Percentiles rank a stretch among this genome's conserved stretches.
These are phyloP conservation scores for Ornithoptera priamus DNA, from an alignment of 2,888 invertebrate genomes.

Conservation along the genomic window DNA sequence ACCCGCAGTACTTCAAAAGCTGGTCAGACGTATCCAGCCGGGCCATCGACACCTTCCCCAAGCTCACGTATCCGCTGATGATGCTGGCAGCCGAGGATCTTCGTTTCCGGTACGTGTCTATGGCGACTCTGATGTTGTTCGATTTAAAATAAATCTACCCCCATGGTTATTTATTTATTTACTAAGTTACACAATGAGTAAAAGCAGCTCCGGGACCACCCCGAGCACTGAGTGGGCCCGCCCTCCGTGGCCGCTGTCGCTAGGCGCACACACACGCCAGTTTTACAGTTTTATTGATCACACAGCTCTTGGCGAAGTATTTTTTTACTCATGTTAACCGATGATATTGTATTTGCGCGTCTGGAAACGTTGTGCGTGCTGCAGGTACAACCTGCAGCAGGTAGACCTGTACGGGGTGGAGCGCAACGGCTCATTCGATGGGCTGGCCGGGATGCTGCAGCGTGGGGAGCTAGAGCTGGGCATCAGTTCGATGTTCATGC, in stretches of 20 bases:
- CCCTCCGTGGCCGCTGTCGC: too few relatives aligned
- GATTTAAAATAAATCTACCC: too few relatives aligned
- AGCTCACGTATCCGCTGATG: constrained; percentile 63
- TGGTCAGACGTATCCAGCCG: constrained; percentile 59
- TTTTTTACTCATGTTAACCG: too few relatives aligned
- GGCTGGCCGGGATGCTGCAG: constrained; percentile 79
- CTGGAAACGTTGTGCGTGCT: neutral
- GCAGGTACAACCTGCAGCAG: constrained; percentile 56
- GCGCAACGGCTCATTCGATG: constrained; percentile 79
- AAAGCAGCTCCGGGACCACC: too few relatives aligned
- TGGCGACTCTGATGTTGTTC: neutral
- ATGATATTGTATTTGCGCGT: too few relatives aligned
- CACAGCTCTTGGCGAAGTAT: too few relatives aligned
- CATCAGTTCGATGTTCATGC: constrained; percentile 76
- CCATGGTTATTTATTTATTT: too few relatives aligned
- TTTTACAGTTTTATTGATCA: too few relatives aligned
- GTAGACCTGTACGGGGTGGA: constrained; percentile 75
- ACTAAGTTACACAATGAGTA: too few relatives aligned
- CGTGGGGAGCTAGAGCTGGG: constrained; percentile 76
- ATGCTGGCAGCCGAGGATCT: constrained; percentile 59
- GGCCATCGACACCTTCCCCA: constrained; percentile 64
- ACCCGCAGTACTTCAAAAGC: constrained; percentile 58
- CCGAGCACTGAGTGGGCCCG: too few relatives aligned
- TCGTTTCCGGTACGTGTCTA: constrained; percentile 47
- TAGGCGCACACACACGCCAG: too few relatives aligned